Conservation (phyloP, 2,797 vertebrate genomes). For the Pseudochirops corinnae region DNA sequence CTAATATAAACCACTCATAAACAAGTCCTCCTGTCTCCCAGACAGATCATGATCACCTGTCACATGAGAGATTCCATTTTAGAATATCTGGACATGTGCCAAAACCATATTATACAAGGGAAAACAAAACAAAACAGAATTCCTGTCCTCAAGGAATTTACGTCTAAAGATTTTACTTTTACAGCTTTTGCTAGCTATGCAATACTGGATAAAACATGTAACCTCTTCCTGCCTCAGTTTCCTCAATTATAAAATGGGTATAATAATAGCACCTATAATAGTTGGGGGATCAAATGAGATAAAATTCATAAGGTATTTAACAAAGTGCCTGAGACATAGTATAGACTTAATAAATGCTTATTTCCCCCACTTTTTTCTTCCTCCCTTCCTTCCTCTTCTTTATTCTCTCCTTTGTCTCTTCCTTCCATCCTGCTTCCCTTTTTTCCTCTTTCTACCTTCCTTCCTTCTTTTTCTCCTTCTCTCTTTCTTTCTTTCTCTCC, state of each 20-base stretch:
- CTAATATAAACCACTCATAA: not conserved
- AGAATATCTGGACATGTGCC: not conserved
- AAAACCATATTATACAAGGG: not conserved
- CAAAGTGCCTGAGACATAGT: not conserved
- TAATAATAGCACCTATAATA: not conserved
- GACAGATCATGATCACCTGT: not conserved
- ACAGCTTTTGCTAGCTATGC: not conserved
- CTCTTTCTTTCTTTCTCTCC: too few relatives aligned
- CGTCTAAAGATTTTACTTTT: not conserved
- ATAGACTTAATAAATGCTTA: not conserved
- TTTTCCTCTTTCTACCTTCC: not conserved
- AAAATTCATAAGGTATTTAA: not conserved
- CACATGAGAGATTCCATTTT: not conserved
- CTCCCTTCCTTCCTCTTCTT: not conserved
- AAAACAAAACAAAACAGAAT: not conserved
- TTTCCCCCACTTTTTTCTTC: not conserved
- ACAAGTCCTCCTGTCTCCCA: not conserved
- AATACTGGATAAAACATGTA: not conserved
- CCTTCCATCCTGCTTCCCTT: too few relatives aligned
- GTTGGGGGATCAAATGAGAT: not conserved
- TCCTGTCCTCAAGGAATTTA: conserved; percentile 36
- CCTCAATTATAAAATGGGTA: not conserved
- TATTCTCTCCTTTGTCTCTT: too few relatives aligned
- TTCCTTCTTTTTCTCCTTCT: too few relatives aligned
- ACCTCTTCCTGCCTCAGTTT: not conserved